Evolutionary conservation across 2,113 vertebrate species (phyloP).

Genomic region (Cyprinus carpio): DNA sequence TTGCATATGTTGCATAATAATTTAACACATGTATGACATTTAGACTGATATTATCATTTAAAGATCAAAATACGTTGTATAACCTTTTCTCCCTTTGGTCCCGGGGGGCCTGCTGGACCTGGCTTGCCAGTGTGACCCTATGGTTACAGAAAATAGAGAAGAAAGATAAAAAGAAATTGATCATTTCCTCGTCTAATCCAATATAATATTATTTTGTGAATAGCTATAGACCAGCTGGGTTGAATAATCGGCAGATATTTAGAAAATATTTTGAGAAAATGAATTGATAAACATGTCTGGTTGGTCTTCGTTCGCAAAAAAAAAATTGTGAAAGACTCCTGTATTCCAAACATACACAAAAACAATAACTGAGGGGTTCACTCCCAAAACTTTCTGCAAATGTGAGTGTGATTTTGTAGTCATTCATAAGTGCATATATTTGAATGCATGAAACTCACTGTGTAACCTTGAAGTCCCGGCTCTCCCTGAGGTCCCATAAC

Average conservation of each 20-base stretch:
- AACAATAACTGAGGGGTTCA: neutral
- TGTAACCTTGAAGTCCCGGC: slow-evolving; percentile 87
- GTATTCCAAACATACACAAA: neutral
- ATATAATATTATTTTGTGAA: neutral
- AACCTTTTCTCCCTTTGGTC: slow-evolving; percentile 98
- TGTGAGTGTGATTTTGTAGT: slow-evolving; percentile 1
- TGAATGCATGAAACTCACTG: slow-evolving; percentile 71
- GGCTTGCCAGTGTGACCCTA: slow-evolving; percentile 87
- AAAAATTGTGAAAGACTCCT: too few relatives aligned
- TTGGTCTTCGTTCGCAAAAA: too few relatives aligned
- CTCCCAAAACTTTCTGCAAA: neutral
- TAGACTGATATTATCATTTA: neutral
- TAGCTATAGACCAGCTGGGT: too few relatives aligned
- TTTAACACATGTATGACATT: neutral
- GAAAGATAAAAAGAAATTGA: neutral
- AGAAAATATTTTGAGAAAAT: neutral
- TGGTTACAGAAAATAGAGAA: slow-evolving; percentile 56
- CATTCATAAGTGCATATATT: neutral
- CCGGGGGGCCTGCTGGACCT: slow-evolving; percentile 83
- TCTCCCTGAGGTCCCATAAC: slow-evolving; percentile 86
- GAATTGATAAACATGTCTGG: neutral
- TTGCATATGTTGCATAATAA: neutral
- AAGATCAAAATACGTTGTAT: neutral
- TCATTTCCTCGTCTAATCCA: neutral
- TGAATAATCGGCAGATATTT: too few relatives aligned